phyloP scores from a whole-genome alignment of 2,888 invertebrate species.

The Sinohyriopsis cumingii region DNA sequence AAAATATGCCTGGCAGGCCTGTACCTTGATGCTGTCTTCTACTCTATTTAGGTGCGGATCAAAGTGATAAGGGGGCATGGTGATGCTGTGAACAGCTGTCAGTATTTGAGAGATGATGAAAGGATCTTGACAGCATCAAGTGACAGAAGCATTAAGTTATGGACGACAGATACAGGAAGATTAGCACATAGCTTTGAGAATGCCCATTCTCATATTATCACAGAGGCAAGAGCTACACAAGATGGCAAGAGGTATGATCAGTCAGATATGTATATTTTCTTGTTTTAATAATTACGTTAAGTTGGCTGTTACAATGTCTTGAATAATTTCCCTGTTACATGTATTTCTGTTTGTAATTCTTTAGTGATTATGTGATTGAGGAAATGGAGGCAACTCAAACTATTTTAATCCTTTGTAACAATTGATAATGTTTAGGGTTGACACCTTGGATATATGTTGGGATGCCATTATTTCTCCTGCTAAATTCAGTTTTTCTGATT shows the following conservation, averaged over 20 bases:
- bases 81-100: slow-evolving; percentile 64
- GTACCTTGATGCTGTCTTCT: too few relatives aligned
- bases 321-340: too few relatives aligned
- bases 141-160: slow-evolving; percentile 64
- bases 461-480: too few relatives aligned
- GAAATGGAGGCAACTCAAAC: too few relatives aligned
- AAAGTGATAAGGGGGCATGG: slow-evolving; percentile 65
- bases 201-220: slow-evolving; percentile 51
- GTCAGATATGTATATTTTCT: slow-evolving; percentile 9
- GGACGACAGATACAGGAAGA: slow-evolving; percentile 58
- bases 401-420: too few relatives aligned
- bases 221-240: slow-evolving; percentile 47
- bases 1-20: too few relatives aligned
- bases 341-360: too few relatives aligned
- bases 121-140: slow-evolving; percentile 63
- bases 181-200: slow-evolving; percentile 50
- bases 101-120: slow-evolving; percentile 55
- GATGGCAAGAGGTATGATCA: slow-evolving; percentile 46
- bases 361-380: too few relatives aligned
- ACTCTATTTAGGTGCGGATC: slow-evolving; percentile 59
- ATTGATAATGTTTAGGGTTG: too few relatives aligned
- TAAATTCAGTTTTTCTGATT: too few relatives aligned
- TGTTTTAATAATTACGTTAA: neutral
- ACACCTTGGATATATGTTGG: too few relatives aligned
- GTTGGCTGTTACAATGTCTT: too few relatives aligned